These are phyloP conservation scores for Gila robusta DNA, from an alignment of 2,797 vertebrate genomes.

Conservation along the genomic window DNA sequence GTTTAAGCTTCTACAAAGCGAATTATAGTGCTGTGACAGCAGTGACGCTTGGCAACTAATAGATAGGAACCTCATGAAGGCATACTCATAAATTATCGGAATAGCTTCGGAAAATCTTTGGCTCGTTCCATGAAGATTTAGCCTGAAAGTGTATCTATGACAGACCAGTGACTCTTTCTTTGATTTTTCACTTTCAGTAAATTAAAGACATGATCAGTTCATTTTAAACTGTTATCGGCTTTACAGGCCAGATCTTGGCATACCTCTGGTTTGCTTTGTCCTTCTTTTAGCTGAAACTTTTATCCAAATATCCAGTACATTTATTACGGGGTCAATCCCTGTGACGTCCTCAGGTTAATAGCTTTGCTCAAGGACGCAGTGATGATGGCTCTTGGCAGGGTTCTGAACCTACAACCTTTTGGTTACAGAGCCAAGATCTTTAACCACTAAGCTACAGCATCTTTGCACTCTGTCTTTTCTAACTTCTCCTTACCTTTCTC, in stretches of 20 bases:
- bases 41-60: conserved; percentile 1
- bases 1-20: background rate
- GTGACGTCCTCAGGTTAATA: conserved; percentile 9
- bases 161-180: conserved; percentile 13
- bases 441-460: conserved; percentile 1
- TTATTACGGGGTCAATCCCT: background rate
- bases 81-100: conserved; percentile 32
- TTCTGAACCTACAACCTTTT: conserved; percentile 18
- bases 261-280: background rate
- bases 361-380: conserved; percentile 20
- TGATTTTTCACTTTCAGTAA: conserved; percentile 19
- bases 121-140: conserved; percentile 22
- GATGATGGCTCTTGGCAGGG: conserved; percentile 17
- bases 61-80: conserved; percentile 13
- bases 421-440: conserved; percentile 25
- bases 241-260: background rate
- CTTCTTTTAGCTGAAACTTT: conserved; percentile 9
- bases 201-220: conserved; percentile 4
- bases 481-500: background rate
- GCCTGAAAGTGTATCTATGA: conserved; percentile 15
- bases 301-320: conserved; percentile 18
- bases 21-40: conserved; percentile 14
- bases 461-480: background rate
- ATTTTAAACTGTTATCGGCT: background rate
- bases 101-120: conserved; percentile 21